These are phyloP conservation scores for Galerucella calmariensis DNA, from an alignment of 2,888 invertebrate genomes.

Conservation along the genomic window DNA sequence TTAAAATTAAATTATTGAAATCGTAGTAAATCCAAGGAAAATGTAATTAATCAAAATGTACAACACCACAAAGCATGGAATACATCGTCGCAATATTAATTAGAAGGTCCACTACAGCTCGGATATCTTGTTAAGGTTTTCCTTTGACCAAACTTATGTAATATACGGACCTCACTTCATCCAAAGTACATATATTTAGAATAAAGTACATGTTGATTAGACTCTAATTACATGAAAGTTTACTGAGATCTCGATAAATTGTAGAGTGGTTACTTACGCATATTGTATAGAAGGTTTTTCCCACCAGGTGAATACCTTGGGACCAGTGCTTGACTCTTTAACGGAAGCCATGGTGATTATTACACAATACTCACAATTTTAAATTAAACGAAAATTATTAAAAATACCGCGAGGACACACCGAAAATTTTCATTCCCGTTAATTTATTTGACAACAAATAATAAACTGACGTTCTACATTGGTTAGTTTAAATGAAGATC, in stretches of 20 bases:
- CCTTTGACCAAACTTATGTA: not conserved
- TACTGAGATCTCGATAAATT: not conserved
- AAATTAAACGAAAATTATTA: slow-evolving; percentile 8
- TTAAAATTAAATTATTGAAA: no score
- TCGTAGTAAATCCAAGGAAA: no score
- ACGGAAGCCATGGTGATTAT: not conserved
- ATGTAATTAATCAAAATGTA: not conserved
- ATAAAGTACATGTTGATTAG: not conserved
- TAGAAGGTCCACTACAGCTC: not conserved
- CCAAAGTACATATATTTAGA: not conserved
- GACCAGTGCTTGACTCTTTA: not conserved
- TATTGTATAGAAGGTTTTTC: slow-evolving; percentile 58
- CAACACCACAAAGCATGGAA: not conserved
- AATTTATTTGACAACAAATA: not conserved
- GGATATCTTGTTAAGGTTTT: no score
- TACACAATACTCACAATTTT: not conserved
- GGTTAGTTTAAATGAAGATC: no score
- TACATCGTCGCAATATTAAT: not conserved
- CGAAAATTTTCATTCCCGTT: not conserved
- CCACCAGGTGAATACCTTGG: slow-evolving; percentile 54
- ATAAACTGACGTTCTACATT: not conserved
- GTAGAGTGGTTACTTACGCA: slow-evolving; percentile 56
- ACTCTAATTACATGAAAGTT: not conserved
- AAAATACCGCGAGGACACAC: not conserved
- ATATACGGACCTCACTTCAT: not conserved